phyloP scores from a whole-genome alignment of 23 tunicate species.

The Halocynthia aurantium region DNA sequence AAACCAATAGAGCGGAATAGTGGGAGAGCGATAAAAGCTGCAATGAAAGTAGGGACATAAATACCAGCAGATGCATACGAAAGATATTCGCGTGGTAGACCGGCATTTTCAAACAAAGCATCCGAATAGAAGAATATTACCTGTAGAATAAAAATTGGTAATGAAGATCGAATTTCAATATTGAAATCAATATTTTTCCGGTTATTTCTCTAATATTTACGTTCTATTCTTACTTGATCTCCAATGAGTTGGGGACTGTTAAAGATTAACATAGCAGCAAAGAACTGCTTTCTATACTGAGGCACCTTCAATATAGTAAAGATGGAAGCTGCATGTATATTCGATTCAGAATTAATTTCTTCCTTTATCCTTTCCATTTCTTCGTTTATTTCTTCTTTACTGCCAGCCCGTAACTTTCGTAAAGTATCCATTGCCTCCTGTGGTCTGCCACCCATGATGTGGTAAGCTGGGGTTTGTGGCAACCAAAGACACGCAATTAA shows the following conservation, averaged over 20 bases:
- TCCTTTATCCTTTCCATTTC: neutral
- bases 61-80: constrained; percentile 5
- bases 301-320: neutral
- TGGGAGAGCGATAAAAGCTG: neutral
- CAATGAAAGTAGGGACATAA: neutral
- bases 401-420: neutral
- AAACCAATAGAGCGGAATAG: neutral
- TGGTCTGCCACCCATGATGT: neutral
- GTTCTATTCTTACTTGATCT: neutral
- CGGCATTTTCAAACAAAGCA: neutral
- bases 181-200: too few relatives aligned
- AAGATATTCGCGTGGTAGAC: neutral
- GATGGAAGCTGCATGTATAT: neutral
- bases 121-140: constrained; percentile 1
- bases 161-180: neutral
- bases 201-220: neutral
- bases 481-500: neutral
- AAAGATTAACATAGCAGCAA: neutral
- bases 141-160: neutral
- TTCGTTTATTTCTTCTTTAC: neutral
- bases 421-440: neutral
- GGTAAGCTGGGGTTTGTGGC: neutral
- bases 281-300: neutral
- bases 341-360: neutral
- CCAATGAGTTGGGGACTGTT: constrained; percentile 1